Evolutionary conservation across 2,888 invertebrate genomes (phyloP), one percentile per base, ranked within the genome.

Genomic region (Andrena minutula): DNA sequence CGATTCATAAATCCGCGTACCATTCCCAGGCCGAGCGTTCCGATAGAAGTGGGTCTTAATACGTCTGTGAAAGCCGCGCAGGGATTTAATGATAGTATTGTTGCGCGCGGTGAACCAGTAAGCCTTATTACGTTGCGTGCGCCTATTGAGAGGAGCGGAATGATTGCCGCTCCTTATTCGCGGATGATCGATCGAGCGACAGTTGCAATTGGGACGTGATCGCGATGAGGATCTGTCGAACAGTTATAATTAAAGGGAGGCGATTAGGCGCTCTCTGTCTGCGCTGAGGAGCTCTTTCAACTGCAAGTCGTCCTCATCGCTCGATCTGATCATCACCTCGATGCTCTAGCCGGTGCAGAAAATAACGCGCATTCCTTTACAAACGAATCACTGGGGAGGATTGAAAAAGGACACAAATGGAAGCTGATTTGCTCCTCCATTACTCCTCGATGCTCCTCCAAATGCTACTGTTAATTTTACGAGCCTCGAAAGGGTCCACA

Each of bases 381-480:
- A 41, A 16, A 41, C 16, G 41, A 41, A 5, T 41, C 41, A 41
- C 41, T 5, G 16, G 16, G 4, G 41, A 5, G 16, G 16, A 41
- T 16, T 16, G 12, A 41, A 16, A 41, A 41, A 41, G 41, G 16
- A 41, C 41, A 5, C 1, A 5, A 16, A 41, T 41, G 41, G 16
- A 41, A 41, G 41, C 41, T 41, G 41, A 12, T 16, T 16, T 41
- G 16, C 41, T 41, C 41, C 60, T 61, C 75, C 60, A 74, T 78
- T 74, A 75, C 61, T 32, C 41, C 41, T 41, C 41, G 12, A 12
- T 41, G 41, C 53, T 8, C 28, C 64, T 41, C 41, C 66, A 51
- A 66, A 56, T 76, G 68, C 76, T 65, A 66, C 66, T 51, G 26
- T 78, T 78, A 78, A 75, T 78, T 78, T 78, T 75, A 78, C 65